Percentiles rank a stretch among this genome's conserved stretches.
These are phyloP conservation scores for Hofmannophila pseudospretella DNA, from an alignment of 2,888 invertebrate genomes.

Conservation along the genomic window DNA sequence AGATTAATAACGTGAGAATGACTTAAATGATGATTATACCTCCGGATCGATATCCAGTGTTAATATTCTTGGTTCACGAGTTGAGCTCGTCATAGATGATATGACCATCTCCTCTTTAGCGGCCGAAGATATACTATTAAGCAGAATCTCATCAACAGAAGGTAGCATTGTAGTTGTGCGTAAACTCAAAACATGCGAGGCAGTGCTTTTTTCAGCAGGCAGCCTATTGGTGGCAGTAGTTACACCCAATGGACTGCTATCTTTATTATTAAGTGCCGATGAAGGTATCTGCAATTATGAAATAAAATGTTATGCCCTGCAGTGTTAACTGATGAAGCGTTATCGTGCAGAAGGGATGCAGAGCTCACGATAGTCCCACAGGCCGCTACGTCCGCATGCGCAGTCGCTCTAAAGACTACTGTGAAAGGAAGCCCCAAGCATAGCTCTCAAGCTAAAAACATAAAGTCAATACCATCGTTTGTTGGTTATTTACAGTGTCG, in stretches of 20 bases:
- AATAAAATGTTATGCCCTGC: constrained; percentile 66
- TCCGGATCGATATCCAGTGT: constrained; percentile 80
- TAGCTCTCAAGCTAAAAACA: constrained; percentile 70
- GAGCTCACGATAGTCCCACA: constrained; percentile 39
- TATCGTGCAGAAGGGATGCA: constrained; percentile 54
- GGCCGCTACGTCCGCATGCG: constrained; percentile 27
- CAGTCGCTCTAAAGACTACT: constrained; percentile 34
- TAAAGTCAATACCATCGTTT: constrained; percentile 73
- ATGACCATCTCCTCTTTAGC: constrained; percentile 78
- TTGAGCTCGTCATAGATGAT: constrained; percentile 71
- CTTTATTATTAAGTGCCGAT: constrained; percentile 73
- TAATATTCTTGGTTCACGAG: constrained; percentile 76
- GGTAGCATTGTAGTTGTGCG: constrained; percentile 78
- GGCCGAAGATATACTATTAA: constrained; percentile 79
- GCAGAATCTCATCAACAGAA: constrained; percentile 79
- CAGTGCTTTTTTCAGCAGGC: constrained; percentile 72
- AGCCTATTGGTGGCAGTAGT: constrained; percentile 63
- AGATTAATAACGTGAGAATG: constrained; percentile 6
- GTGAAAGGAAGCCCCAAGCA: constrained; percentile 59
- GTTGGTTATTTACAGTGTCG: constrained; percentile 77
- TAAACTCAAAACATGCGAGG: constrained; percentile 76
- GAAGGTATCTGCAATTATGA: constrained; percentile 74
- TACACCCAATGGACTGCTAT: constrained; percentile 70
- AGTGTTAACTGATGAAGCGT: constrained; percentile 44
- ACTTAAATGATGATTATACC: constrained; percentile 71